Conservation (phyloP, 2,888 invertebrate genomes). For the Masnerella sp. region DNA sequence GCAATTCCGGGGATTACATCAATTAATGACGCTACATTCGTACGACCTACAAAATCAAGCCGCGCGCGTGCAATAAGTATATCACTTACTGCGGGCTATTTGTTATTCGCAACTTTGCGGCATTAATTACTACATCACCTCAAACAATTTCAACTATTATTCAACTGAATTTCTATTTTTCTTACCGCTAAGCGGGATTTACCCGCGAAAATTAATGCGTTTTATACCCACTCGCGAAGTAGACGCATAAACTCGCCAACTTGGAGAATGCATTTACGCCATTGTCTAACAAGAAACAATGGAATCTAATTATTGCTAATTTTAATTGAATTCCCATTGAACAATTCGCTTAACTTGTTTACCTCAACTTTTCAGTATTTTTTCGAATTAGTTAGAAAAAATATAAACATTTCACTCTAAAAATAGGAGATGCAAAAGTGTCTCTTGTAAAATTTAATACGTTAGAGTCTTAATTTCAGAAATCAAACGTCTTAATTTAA, state of each 20-base stretch:
- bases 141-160: constrained; percentile 31
- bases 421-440: not conserved
- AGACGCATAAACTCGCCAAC: not conserved
- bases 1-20: constrained; percentile 64
- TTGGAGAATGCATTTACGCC: not conserved
- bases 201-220: constrained; percentile 9
- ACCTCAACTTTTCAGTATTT: not conserved
- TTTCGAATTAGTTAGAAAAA: not conserved
- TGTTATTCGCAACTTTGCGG: constrained; percentile 20
- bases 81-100: constrained; percentile 15
- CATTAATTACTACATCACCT: constrained; percentile 21
- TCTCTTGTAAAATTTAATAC: not conserved
- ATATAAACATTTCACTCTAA: no score
- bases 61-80: constrained; percentile 21
- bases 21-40: constrained; percentile 63
- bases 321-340: no score
- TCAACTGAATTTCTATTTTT: constrained; percentile 18
- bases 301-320: not conserved
- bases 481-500: no score
- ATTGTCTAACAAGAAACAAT: not conserved
- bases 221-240: constrained; percentile 2
- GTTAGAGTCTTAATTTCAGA: no score
- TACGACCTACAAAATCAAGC: constrained; percentile 41
- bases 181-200: not conserved
- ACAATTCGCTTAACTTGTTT: no score